Base-by-base conservation (phyloP, 35 echinoderm and acorn worm genomes). In the Lytechinus variegatus region DNA sequence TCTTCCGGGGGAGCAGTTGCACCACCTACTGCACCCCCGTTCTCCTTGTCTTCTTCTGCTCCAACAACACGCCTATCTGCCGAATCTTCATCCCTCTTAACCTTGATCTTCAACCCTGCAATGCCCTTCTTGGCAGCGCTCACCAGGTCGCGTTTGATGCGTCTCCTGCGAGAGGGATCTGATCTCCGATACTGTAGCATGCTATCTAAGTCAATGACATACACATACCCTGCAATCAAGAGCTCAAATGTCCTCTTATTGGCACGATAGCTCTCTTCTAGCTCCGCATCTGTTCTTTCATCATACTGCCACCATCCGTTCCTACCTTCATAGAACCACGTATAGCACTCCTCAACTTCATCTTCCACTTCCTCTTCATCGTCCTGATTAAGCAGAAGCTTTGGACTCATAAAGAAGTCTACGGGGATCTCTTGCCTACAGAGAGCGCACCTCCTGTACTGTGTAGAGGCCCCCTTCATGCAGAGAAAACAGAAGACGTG, bases 251-350 rank as follows among this genome's bases (percentile, higher is more conserved):
- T 96, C 57, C 97, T 14, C 94, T 97, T 96, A 52, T 99, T 98
- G 93, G 92, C 87, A 28, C 90, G 71, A 54, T 99, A 99, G 8
- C 95, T 96, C 10, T 97, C 97, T 86, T 99, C 98, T 9, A 99
- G 94, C 92, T 99, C 98, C 44, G 72, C 93, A 52, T 97, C 97
- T 24, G 98, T 99, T n/a, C 98, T 95, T 90, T 98, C 97, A 92
- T 99, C 98, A 88, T 99, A 99, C 96, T 99, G 96, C 98, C 98
- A 99, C 98, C 98, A 99, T 28, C 98, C 98, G 87, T 98, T 99
- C 52, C 98, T 94, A 9, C 98, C 98, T 93, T 99, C 98, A 87
- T 99, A 99, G 96, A 97, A 99, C 98, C 98, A 99, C 9, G 97
- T 61, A 57, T 99, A 99, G 53, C 93, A 72, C 53, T 99, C 97